Percentiles rank a stretch among this genome's conserved stretches.
Evolutionary conservation across 2,113 vertebrate genomes (phyloP).

Genomic region (Stigmatopora argus): DNA sequence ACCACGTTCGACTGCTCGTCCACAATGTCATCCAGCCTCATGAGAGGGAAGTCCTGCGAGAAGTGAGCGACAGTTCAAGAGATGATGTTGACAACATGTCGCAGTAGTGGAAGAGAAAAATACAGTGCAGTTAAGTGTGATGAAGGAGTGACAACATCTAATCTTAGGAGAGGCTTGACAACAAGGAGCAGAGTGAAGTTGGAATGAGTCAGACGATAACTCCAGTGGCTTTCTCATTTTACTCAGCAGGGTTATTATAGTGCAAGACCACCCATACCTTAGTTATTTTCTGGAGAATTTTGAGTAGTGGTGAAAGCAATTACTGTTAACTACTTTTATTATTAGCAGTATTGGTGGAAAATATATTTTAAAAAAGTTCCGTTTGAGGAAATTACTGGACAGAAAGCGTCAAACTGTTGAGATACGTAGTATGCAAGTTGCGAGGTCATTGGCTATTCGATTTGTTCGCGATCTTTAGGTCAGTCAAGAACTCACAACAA

Average conservation of each 20-base stretch:
- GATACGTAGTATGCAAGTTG: too few relatives aligned
- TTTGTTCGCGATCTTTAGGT: too few relatives aligned
- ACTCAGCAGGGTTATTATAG: neutral
- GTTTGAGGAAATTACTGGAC: too few relatives aligned
- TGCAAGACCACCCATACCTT: too few relatives aligned
- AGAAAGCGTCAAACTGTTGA: too few relatives aligned
- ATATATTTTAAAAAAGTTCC: too few relatives aligned
- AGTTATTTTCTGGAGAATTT: neutral
- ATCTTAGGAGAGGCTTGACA: slow-evolving; percentile 37
- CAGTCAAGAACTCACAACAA: too few relatives aligned
- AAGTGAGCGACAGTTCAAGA: slow-evolving; percentile 22
- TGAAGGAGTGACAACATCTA: slow-evolving; percentile 34
- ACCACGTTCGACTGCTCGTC: slow-evolving; percentile 86
- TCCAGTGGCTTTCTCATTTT: slow-evolving; percentile 11
- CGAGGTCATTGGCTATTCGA: too few relatives aligned
- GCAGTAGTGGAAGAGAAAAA: slow-evolving; percentile 25
- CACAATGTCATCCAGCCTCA: slow-evolving; percentile 83
- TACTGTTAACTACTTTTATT: too few relatives aligned
- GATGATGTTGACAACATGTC: slow-evolving; percentile 43
- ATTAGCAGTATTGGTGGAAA: too few relatives aligned
- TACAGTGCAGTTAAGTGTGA: slow-evolving; percentile 24
- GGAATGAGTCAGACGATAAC: slow-evolving; percentile 26
- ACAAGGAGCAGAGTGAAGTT: slow-evolving; percentile 25
- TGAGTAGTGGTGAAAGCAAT: too few relatives aligned
- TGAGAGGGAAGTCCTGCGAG: slow-evolving; percentile 82